Conservation (phyloP, 1,140 invertebrate genomes). For the Drosophila pachea region DNA sequence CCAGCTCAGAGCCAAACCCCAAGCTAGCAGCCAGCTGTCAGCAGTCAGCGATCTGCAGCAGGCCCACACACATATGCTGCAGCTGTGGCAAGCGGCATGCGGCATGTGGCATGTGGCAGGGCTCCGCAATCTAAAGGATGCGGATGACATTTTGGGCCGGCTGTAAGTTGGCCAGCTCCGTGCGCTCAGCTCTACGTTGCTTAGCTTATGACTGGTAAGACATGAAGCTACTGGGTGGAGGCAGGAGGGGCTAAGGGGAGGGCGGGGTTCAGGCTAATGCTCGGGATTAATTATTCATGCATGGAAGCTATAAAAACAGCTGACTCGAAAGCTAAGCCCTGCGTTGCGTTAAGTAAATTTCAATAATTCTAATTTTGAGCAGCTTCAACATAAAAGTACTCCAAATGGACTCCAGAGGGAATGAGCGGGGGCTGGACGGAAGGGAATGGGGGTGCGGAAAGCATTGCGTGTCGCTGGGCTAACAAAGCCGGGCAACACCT, state of each 20-base stretch:
- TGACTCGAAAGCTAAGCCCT: slow-evolving; percentile 56
- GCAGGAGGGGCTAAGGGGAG: background rate
- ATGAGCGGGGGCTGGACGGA: background rate
- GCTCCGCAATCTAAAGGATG: slow-evolving; percentile 13
- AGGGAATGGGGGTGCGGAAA: background rate
- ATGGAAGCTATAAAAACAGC: slow-evolving; percentile 62
- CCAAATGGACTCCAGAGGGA: background rate
- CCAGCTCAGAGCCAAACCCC: slow-evolving; percentile 16
- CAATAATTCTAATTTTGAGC: slow-evolving; percentile 69
- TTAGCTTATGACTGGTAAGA: slow-evolving; percentile 13
- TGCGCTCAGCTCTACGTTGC: slow-evolving; percentile 1
- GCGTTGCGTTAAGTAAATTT: slow-evolving; percentile 57
- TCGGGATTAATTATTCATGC: slow-evolving; percentile 60
- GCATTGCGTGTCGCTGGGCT: slow-evolving; percentile 11
- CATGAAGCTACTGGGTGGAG: background rate
- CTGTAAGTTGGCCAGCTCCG: slow-evolving; percentile 19
- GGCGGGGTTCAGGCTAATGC: slow-evolving; percentile 32
- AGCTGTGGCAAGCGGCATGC: slow-evolving; percentile 3
- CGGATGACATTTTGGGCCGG: slow-evolving; percentile 37
- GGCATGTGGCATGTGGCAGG: background rate
- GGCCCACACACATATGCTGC: background rate
- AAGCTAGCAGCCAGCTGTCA: slow-evolving; percentile 47
- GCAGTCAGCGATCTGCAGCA: slow-evolving; percentile 64
- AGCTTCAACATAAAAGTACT: slow-evolving; percentile 46
- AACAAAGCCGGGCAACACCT: slow-evolving; percentile 30